These are phyloP conservation scores for Allygus modestus DNA, from an alignment of 2,888 invertebrate genomes.

Conservation along the genomic window DNA sequence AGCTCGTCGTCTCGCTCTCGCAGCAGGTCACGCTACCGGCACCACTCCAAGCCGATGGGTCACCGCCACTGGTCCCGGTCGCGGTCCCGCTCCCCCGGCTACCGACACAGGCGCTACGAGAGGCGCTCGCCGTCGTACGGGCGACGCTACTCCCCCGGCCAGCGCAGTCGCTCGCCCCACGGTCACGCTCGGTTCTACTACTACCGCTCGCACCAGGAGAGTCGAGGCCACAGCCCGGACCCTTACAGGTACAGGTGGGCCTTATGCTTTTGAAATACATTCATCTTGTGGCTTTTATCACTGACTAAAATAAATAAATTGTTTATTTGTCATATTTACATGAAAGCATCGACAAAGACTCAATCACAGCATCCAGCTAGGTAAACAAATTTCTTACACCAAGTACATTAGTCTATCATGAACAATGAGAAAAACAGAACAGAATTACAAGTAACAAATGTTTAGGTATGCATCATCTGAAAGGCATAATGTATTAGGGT, in stretches of 20 bases:
- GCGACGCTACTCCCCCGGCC: conserved; percentile 23
- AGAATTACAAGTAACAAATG: no score
- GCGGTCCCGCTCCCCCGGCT: conserved; percentile 46
- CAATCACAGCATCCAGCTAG: no score
- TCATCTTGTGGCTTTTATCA: no score
- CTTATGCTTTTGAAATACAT: no score
- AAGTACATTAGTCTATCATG: no score
- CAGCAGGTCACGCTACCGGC: conserved; percentile 42
- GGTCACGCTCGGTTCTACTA: background rate
- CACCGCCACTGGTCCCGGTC: conserved; percentile 63
- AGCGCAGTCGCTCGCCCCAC: conserved; percentile 40
- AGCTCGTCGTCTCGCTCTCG: conserved; percentile 72
- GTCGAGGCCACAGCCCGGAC: conserved; percentile 15
- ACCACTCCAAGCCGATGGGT: conserved; percentile 38
- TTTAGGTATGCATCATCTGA: no score
- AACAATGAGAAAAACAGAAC: no score
- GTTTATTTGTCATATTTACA: no score
- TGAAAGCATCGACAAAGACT: no score
- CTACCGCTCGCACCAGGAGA: background rate
- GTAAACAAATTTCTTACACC: no score
- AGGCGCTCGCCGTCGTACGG: background rate
- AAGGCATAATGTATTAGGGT: no score
- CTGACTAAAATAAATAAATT: no score
- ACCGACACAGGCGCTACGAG: conserved; percentile 7
- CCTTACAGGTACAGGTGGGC: background rate